phyloP scores from a whole-genome alignment of 2,888 invertebrate species.

The Harpalus rufipes region DNA sequence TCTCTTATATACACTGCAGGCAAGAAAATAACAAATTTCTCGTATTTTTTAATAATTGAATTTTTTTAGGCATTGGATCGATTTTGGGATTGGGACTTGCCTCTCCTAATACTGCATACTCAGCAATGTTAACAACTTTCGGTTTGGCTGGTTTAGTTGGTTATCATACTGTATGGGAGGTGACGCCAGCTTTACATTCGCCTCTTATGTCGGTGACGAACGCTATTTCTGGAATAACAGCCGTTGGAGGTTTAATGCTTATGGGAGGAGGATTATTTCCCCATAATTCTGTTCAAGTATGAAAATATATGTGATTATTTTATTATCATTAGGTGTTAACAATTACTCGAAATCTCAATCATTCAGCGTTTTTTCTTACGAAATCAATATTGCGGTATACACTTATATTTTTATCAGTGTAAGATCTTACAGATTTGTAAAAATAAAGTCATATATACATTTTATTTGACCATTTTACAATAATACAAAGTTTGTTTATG shows the following conservation, averaged over 20 bases:
- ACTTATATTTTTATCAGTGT: no score
- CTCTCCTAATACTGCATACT: conserved; percentile 91
- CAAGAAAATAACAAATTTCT: conserved; percentile 72
- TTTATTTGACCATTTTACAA: no score
- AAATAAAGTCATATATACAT: no score
- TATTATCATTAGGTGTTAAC: not conserved
- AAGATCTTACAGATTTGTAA: no score
- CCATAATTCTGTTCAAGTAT: conserved; percentile 86
- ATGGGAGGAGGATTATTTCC: conserved; percentile 91
- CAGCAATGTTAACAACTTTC: conserved; percentile 92
- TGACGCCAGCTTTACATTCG: conserved; percentile 93
- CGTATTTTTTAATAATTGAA: not conserved
- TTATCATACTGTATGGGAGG: conserved; percentile 95
- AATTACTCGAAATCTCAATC: not conserved
- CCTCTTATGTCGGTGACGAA: conserved; percentile 96
- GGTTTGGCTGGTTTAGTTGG: conserved; percentile 89
- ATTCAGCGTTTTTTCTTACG: not conserved
- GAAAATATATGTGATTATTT: not conserved
- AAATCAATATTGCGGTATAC: not conserved
- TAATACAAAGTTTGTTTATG: no score
- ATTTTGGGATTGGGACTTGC: conserved; percentile 84
- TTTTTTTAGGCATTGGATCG: conserved; percentile 82
- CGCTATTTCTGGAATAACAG: conserved; percentile 94
- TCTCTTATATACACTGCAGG: conserved; percentile 85
- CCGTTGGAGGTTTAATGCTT: conserved; percentile 91